phyloP scores from a whole-genome alignment of 1,140 invertebrate genomes.

The Philotrypesis tridentata region DNA sequence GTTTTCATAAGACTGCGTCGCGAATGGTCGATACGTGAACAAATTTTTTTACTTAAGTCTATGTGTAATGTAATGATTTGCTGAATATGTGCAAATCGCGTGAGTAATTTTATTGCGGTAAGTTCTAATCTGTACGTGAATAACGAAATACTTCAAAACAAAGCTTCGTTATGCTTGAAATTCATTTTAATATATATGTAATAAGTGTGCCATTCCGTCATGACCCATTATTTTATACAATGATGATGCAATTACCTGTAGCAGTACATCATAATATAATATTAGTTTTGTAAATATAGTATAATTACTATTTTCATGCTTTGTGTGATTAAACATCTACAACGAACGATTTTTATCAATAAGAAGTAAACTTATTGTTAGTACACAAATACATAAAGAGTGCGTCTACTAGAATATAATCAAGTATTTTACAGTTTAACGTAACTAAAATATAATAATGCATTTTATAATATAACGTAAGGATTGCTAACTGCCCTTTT shows the following conservation, averaged over 20 bases:
- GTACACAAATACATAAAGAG: no score
- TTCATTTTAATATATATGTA: conserved; percentile 3
- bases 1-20: neutral
- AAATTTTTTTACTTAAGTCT: neutral
- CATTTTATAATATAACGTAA: no score
- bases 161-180: neutral
- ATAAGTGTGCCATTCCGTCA: conserved; percentile 25
- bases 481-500: no score
- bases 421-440: neutral
- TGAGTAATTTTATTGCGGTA: neutral
- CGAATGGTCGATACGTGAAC: neutral
- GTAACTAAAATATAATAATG: no score
- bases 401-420: no score
- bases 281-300: neutral
- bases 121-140: no score
- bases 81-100: neutral
- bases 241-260: no score
- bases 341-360: conserved; percentile 1
- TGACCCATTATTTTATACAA: neutral
- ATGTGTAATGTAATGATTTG: neutral
- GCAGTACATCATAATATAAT: no score
- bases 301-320: neutral
- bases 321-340: neutral
- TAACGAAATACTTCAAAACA: neutral
- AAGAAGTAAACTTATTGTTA: neutral